Evolutionary conservation across 2,113 vertebrate species (phyloP).

Genomic region (Nannospalax galili): DNA sequence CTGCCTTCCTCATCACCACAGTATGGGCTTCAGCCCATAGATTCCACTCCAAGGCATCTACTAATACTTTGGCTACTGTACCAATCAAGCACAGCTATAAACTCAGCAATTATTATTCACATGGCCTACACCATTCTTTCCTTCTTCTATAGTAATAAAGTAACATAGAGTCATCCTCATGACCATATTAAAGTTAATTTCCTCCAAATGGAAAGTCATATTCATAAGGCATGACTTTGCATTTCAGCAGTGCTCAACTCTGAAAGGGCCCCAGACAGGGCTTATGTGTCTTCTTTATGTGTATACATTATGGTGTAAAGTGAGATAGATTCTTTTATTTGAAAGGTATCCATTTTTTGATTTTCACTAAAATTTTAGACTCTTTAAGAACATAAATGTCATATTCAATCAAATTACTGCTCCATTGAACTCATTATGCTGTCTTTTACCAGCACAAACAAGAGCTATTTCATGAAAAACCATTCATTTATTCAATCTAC

Average conservation of each 20-base stretch:
- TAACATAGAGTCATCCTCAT: conserved; percentile 64
- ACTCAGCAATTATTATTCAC: conserved; percentile 39
- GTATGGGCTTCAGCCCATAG: background rate
- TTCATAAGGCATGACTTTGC: conserved; percentile 59
- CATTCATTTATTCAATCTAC: conserved; percentile 36
- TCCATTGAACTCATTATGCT: conserved; percentile 57
- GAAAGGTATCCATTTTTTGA: conserved; percentile 41
- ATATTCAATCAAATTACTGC: conserved; percentile 49
- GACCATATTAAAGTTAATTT: conserved; percentile 67
- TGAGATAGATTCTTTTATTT: conserved; percentile 49
- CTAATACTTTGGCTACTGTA: background rate
- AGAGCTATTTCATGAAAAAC: conserved; percentile 48
- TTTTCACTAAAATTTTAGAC: conserved; percentile 51
- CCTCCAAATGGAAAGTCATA: conserved; percentile 37
- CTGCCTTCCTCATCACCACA: background rate
- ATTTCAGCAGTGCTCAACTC: conserved; percentile 46
- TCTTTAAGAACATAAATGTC: conserved; percentile 46
- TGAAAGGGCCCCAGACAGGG: background rate
- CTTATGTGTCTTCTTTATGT: conserved; percentile 35
- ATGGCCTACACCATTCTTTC: background rate
- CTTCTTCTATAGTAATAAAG: conserved; percentile 50
- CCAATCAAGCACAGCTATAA: background rate
- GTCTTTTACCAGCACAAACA: conserved; percentile 37
- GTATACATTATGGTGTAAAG: background rate
- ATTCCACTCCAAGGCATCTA: background rate